Evolutionary conservation across 1,140 invertebrate species (phyloP), one percentile per base, ranked within the genome.

Genomic region (Drosophila murphyi): DNA sequence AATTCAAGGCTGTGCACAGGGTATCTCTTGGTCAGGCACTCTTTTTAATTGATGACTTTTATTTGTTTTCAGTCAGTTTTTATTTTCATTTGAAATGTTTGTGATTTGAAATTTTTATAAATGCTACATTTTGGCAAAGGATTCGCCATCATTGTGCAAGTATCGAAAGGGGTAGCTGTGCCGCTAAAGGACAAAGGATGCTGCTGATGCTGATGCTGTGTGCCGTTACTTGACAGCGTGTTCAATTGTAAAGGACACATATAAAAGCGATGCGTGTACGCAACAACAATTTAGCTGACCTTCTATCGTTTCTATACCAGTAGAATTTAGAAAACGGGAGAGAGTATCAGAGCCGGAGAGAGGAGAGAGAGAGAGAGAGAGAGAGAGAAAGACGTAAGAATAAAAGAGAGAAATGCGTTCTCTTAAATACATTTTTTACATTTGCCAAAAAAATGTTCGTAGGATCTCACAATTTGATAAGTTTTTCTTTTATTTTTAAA

Each of bases 61-160:
- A 70, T 62, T 73, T 69, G 2, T 65, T 35, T 60, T 78, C 39
- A 43, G 57, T 72, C 63, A 56, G 55, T 62, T 70, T 78, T 80
- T 88, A 82, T 83, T 85, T 83, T 81, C 60, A 74, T 73, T 82
- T 69, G 69, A 85, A 83, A 83, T 76, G 77, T 57, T 60, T 82
- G 69, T 63, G 72, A 82, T 88, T 87, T 76, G 72, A 82, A 82
- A 79, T 69, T 68, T 67, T 67, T 83, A 83, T 87, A 87, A 87
- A 89, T 74, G 83, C 83, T 83, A 87, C 85, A 89, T 89, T 87
- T 87, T 89, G 72, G 85, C 83, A 89, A 80, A 80, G 71, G 80
- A 47, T 61, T 55, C 56, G 67, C 62, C 61, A 72, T 80, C 45
- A 50, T 50, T 32, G 37, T 70, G 39, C 4, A 43, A n/a, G 39